Evolutionary conservation across 1,140 invertebrate species (phyloP).

Genomic region (Meloidogyne floridensis): DNA sequence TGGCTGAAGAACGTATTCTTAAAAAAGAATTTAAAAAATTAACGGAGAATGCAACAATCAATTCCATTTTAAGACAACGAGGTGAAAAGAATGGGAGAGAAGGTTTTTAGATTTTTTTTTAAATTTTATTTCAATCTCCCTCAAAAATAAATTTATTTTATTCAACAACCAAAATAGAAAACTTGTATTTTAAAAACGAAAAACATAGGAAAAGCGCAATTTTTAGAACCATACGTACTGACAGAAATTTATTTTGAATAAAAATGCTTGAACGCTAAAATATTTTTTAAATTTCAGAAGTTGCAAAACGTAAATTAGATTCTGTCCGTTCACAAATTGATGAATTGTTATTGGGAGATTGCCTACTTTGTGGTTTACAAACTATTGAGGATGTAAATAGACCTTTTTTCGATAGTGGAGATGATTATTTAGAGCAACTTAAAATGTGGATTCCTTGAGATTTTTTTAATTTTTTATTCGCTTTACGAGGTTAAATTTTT

Average conservation of each 20-base stretch:
- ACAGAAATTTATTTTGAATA: no score
- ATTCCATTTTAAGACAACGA: background rate
- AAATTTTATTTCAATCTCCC: no score
- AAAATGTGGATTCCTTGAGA: constrained; percentile 1
- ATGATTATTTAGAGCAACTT: constrained; percentile 4
- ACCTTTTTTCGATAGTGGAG: background rate
- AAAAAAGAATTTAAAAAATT: constrained; percentile 25
- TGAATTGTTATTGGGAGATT: constrained; percentile 82
- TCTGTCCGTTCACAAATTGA: constrained; percentile 41
- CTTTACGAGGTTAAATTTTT: no score
- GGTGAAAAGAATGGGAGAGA: constrained; percentile 9
- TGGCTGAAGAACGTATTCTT: constrained; percentile 19
- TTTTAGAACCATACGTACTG: no score
- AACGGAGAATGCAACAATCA: background rate
- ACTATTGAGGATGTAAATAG: constrained; percentile 75
- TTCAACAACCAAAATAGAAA: no score
- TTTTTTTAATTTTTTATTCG: background rate
- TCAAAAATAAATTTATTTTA: no score
- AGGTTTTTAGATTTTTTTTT: background rate
- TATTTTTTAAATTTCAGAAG: background rate
- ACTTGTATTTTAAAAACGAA: no score
- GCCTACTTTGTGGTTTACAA: constrained; percentile 86
- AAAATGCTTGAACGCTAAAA: no score
- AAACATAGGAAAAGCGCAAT: no score
- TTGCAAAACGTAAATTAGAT: constrained; percentile 4